Evolutionary conservation across 2,113 vertebrate genomes (phyloP).

Genomic region (Crotalus helleri): DNA sequence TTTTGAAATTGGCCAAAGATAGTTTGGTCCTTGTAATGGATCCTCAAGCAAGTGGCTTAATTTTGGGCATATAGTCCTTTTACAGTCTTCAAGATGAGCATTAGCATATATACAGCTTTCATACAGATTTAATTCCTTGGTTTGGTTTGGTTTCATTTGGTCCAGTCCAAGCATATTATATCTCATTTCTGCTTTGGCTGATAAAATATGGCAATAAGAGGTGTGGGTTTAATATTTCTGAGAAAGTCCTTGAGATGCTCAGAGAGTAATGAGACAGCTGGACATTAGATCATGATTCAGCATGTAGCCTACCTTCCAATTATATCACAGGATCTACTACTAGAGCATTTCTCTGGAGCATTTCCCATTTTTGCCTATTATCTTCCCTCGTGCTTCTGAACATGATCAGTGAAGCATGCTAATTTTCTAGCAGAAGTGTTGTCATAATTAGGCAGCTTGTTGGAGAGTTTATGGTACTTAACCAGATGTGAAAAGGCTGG

Average conservation of each 20-base stretch:
- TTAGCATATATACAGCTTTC: background rate
- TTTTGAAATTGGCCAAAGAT: background rate
- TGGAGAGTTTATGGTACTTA: slow-evolving; percentile 80
- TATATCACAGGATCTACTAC: background rate
- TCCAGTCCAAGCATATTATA: background rate
- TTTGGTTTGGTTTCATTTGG: background rate
- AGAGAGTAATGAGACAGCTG: background rate
- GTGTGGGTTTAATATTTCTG: background rate
- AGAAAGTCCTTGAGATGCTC: background rate
- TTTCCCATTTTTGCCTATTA: slow-evolving; percentile 49
- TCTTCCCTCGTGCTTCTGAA: slow-evolving; percentile 53
- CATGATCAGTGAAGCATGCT: slow-evolving; percentile 76
- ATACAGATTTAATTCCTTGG: background rate
- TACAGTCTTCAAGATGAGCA: background rate
- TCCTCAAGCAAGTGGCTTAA: background rate
- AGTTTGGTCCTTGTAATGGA: background rate
- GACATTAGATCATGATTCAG: background rate
- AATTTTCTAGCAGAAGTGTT: slow-evolving; percentile 89
- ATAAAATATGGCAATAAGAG: background rate
- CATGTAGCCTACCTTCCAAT: slow-evolving; percentile 2
- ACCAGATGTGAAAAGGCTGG: slow-evolving; percentile 92
- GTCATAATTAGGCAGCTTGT: slow-evolving; percentile 87
- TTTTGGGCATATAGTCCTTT: background rate
- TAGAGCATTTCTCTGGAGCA: background rate
- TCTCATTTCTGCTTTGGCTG: background rate